Base-by-base conservation (phyloP, 2,797 vertebrate genomes). In the Gobio occitaniae region DNA sequence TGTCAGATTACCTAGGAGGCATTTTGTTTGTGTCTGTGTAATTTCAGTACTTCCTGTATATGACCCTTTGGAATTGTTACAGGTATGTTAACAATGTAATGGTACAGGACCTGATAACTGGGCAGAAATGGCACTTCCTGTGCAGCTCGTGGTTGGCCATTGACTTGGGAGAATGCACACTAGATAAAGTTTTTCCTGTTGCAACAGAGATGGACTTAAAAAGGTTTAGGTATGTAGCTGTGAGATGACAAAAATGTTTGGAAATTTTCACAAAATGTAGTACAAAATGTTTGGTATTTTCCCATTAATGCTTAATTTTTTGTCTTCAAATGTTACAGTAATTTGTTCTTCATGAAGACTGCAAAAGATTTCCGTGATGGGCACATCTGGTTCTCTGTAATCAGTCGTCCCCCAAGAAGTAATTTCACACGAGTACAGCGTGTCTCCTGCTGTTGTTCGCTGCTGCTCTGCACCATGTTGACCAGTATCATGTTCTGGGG, bases 401-500 rank as follows among this genome's bases (percentile, higher is more conserved):
- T 99, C 84, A 97, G 94, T 88, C 93, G 96, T 47, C 96, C 96
- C 7, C 95, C 97, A 2, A 91, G 93, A 81, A 99, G 98, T 92
- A 95, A 93, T 81, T 99, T 99, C 92, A 98, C 97, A 0, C 90
- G 97, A 15, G 97, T 97, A 25, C 98, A 99, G 91, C 93, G 98
- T 0, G 96, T 97, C 54, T 99, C 98, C 7, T 99, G 98, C 69
- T 99, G 98, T 87, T 98, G 98, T 88, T 99, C 98, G 0, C 92
- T 99, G 89, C 95, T 99, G 32, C 95, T 99, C 44, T 98, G 98
- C 92, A 99, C 98, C 83, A 98, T 99, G 98, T 91, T 99, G 89
- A 98, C 97, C 74, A 98, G 96, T 92, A 97, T 99, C 92, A 98
- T 99, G 95, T 99, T 99, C 91, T 99, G 97, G 96, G 98, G 98